A percentile compares a stretch with the other conserved stretches of the same genome.
These are phyloP conservation scores for Holacanthella duospinosa DNA, from an alignment of 2,888 invertebrate genomes.

Conservation along the genomic window DNA sequence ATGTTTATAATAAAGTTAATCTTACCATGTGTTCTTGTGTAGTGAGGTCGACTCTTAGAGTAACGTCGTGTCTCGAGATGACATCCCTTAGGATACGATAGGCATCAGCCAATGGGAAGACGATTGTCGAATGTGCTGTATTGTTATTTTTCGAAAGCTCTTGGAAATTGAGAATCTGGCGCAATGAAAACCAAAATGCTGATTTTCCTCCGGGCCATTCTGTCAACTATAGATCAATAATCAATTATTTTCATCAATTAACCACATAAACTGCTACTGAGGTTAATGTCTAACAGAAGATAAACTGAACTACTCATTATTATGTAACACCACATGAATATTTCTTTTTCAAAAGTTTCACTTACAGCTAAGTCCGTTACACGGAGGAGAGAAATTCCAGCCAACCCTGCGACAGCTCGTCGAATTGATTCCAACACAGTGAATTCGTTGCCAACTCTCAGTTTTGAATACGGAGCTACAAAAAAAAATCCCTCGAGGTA, in stretches of 20 bases:
- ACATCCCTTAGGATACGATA: conserved; percentile 39
- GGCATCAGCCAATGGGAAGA: conserved; percentile 39
- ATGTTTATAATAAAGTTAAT: too few species aligned
- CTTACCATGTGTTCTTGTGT: conserved; percentile 38
- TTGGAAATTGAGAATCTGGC: conserved; percentile 39
- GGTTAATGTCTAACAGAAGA: too few species aligned
- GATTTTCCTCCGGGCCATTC: conserved; percentile 37
- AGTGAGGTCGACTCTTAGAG: conserved; percentile 38
- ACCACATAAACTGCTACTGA: too few species aligned
- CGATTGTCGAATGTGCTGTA: conserved; percentile 38
- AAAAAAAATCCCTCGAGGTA: neutral
- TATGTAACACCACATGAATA: too few species aligned
- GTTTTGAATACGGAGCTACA: conserved; percentile 35
- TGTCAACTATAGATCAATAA: conserved; percentile 31
- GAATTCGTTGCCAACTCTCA: conserved; percentile 35
- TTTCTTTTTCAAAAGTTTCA: neutral
- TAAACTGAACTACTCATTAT: neutral
- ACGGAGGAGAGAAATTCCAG: conserved; percentile 40
- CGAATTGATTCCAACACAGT: conserved; percentile 40
- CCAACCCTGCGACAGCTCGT: conserved; percentile 39
- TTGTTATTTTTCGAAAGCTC: conserved; percentile 37
- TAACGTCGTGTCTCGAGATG: conserved; percentile 39
- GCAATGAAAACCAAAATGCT: conserved; percentile 41
- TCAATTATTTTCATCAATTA: conserved; percentile 1
- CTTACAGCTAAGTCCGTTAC: conserved; percentile 41